Conservation (phyloP, 2,888 invertebrate genomes). For the Lycaena phlaeas region DNA sequence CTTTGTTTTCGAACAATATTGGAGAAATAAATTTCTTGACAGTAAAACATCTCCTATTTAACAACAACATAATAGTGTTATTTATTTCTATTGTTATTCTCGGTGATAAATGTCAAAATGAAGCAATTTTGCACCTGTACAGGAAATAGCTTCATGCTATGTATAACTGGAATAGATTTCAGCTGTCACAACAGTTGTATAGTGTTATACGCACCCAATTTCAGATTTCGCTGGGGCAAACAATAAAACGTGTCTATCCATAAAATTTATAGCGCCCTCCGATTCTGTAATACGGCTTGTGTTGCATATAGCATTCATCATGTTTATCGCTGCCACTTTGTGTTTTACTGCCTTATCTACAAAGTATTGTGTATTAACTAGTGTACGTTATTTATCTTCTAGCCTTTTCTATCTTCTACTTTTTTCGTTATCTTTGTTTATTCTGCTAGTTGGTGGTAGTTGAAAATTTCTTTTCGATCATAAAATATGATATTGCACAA, state of each 20-base stretch:
- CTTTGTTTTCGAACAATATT: no score
- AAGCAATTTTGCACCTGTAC: conserved; percentile 5
- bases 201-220: conserved; percentile 21
- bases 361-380: not conserved
- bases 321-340: conserved; percentile 23
- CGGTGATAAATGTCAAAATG: not conserved
- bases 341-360: conserved; percentile 4
- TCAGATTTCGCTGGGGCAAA: conserved; percentile 24
- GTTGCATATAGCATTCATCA: conserved; percentile 25
- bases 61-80: not conserved
- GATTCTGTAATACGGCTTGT: conserved; percentile 25
- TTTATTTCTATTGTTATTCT: not conserved
- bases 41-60: no score
- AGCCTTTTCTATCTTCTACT: no score
- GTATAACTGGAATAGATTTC: not conserved
- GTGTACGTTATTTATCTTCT: no score
- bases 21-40: no score
- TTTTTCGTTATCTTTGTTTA: no score
- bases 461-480: no score
- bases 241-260: conserved; percentile 25
- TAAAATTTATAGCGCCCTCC: conserved; percentile 27
- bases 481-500: no score
- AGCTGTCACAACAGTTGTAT: conserved; percentile 1
- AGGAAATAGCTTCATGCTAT: not conserved
- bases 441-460: no score